Percentiles rank a stretch among this genome's conserved stretches.
These are phyloP conservation scores for Alca torda DNA, from an alignment of 2,797 vertebrate species.

Conservation along the genomic window DNA sequence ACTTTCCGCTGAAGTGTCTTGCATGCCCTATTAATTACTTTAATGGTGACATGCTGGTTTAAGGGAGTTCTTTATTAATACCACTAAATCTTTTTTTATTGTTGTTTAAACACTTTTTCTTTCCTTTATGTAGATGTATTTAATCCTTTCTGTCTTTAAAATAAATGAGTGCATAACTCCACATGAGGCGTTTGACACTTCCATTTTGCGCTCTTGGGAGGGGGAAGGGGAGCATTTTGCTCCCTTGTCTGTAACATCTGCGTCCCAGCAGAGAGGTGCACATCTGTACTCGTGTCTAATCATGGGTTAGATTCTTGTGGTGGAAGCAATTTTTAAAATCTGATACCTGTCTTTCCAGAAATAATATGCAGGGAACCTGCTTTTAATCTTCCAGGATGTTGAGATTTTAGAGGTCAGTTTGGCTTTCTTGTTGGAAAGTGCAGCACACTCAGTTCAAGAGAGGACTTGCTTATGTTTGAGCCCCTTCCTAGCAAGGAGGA, in stretches of 20 bases:
- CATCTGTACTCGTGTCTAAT: neutral
- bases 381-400: neutral
- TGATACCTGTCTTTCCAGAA: neutral
- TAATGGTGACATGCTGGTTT: slow-evolving; percentile 71
- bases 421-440: neutral
- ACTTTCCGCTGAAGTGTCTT: slow-evolving; percentile 22
- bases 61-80: slow-evolving; percentile 75
- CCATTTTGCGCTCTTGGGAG: neutral
- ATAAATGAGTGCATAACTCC: slow-evolving; percentile 17
- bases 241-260: neutral
- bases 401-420: neutral
- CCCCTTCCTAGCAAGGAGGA: neutral
- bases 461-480: neutral
- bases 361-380: neutral
- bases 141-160: slow-evolving; percentile 61
- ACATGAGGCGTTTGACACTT: neutral
- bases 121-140: slow-evolving; percentile 64
- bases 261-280: neutral
- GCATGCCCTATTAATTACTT: slow-evolving; percentile 71
- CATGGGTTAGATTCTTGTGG: neutral
- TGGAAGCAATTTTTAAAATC: neutral
- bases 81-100: slow-evolving; percentile 75
- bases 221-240: neutral
- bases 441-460: neutral
- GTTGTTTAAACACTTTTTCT: slow-evolving; percentile 72